phyloP scores from a whole-genome alignment of 2,797 vertebrate genomes.

The Melanotaenia parkinsoni region DNA sequence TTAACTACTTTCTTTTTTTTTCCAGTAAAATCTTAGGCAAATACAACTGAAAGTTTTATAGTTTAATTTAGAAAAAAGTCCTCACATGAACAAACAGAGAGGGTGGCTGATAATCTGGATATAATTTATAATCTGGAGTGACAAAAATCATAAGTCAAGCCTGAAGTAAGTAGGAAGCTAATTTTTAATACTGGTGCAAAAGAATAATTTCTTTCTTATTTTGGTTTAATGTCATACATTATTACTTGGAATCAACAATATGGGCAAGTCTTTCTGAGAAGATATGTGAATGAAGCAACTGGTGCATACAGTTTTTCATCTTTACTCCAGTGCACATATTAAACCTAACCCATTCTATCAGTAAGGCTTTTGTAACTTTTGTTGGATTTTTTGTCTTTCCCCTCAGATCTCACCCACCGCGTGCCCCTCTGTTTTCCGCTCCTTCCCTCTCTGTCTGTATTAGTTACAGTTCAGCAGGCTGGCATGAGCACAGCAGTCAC shows the following conservation, averaged over 20 bases:
- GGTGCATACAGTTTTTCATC: not conserved
- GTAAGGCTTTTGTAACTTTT: slow-evolving; percentile 3
- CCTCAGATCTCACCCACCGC: slow-evolving; percentile 25
- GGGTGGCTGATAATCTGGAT: not conserved
- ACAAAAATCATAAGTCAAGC: not conserved
- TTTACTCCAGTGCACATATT: not conserved
- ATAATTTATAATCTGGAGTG: not conserved
- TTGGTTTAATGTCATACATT: slow-evolving; percentile 1
- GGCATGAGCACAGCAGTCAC: slow-evolving; percentile 66
- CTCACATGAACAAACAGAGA: not conserved
- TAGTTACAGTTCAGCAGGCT: slow-evolving; percentile 79
- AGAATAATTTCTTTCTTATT: not conserved
- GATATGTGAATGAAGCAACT: not conserved
- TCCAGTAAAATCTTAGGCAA: not conserved
- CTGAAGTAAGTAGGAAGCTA: not conserved
- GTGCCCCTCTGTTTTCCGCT: slow-evolving; percentile 42
- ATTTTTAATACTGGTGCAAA: not conserved
- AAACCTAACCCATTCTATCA: slow-evolving; percentile 6
- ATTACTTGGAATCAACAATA: not conserved
- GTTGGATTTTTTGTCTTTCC: slow-evolving; percentile 14
- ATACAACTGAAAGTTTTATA: not conserved
- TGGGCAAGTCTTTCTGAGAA: not conserved
- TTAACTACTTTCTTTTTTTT: slow-evolving; percentile 18
- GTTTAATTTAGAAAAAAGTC: not conserved
- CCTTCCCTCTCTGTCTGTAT: slow-evolving; percentile 56